Conservation (phyloP, 2,888 invertebrate genomes). For the Campaea margaritaria region DNA sequence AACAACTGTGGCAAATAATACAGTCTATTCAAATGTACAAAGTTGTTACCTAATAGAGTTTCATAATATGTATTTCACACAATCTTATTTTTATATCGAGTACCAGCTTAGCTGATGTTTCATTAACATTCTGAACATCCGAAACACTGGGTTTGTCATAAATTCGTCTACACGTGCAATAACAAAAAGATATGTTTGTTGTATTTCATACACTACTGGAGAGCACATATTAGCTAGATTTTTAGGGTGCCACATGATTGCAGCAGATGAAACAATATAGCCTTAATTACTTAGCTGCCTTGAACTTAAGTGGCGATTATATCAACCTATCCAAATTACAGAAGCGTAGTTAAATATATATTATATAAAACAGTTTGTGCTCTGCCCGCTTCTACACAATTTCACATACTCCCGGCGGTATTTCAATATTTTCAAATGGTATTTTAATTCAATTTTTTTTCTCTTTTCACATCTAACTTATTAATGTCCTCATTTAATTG, state of each 20-base stretch:
- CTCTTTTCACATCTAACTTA: too few relatives aligned
- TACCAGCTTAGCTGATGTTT: conserved; percentile 32
- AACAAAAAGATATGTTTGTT: conserved; percentile 33
- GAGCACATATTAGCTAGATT: background rate
- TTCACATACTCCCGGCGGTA: background rate
- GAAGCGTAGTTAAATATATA: too few relatives aligned
- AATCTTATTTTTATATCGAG: conserved; percentile 9
- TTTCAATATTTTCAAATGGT: background rate
- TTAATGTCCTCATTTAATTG: background rate
- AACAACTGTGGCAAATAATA: conserved; percentile 30
- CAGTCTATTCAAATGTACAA: background rate
- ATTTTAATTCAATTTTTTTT: too few relatives aligned
- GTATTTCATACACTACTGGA: conserved; percentile 28
- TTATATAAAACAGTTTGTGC: too few relatives aligned
- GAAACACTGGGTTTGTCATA: conserved; percentile 24
- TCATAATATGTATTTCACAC: conserved; percentile 11
- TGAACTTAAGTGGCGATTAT: too few relatives aligned
- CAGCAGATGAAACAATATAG: too few relatives aligned
- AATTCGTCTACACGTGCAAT: conserved; percentile 22
- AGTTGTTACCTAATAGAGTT: background rate
- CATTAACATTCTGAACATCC: conserved; percentile 16
- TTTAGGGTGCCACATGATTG: too few relatives aligned
- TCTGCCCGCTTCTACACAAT: background rate
- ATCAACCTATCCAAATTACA: too few relatives aligned
- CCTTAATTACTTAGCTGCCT: too few relatives aligned